Evolutionary conservation across 1,140 invertebrate genomes (phyloP), one percentile per base, ranked within the genome.

Genomic region (Cecropterus lyciades): DNA sequence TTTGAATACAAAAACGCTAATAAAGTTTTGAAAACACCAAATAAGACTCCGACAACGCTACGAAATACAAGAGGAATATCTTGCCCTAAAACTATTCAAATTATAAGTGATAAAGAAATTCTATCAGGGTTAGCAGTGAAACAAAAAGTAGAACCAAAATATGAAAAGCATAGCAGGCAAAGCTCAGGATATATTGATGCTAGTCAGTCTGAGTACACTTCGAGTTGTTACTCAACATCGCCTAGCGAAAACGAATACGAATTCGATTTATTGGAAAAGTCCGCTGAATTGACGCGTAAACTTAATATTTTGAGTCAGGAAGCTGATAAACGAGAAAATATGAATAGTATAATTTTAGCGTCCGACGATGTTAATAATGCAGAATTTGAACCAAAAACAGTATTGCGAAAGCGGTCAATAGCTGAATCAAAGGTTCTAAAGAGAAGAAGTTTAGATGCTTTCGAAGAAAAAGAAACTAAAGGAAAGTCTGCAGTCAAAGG

Each of bases 81-180:
- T 7, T 92, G 89, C 79, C 91, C 91, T 2, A 93, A 93, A 82
- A 92, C 89, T n/a, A 93, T 93, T 64, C 86, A 93, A 73, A 92
- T 93, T 57, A 91, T 93, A 30, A 92, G 87, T 40, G 89, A 93
- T 65, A 90, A 85, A 74, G 93, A 93, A 84, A 87, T 94, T 53
- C 79, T 93, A 59, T 92, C 92, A 62, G 93, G 93, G 13, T 87
- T 93, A 59, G 80, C 80, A 57, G 79, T 80, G 68, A 90, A 86
- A 24, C 85, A 90, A 65, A 82, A 83, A 59, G 40, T 65, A 40
- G 64, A 77, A 45, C 45, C 68, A 49, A 71, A 75, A 55, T 51
- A 74, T 20, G 78, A 80, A 45, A 80, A 82, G 65, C 74, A 71
- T 20, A 91, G 89, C 49, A 79, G 82, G 64, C 82, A 83, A 48